Conservation (phyloP, 1,140 invertebrate genomes). For the Andricus grossulariae region DNA sequence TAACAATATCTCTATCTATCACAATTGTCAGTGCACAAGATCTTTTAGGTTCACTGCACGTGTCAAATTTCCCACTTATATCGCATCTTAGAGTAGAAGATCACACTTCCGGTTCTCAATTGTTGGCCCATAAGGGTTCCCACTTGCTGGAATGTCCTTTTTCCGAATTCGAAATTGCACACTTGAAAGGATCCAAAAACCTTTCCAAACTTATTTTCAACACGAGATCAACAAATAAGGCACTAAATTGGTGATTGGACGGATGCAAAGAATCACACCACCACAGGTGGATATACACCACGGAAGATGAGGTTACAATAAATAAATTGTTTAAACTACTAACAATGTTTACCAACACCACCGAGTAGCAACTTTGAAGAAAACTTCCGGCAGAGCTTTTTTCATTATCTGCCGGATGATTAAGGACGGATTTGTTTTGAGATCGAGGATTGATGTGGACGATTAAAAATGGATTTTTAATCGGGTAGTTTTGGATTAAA, state of each 20-base stretch:
- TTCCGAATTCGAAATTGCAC: neutral
- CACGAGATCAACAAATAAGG: neutral
- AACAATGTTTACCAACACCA: neutral
- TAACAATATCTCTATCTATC: neutral
- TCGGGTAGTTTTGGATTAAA: slow-evolving; percentile 40
- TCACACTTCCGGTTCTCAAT: neutral
- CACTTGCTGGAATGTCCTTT: neutral
- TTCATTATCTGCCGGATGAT: too few species aligned
- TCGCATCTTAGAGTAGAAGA: slow-evolving; percentile 47
- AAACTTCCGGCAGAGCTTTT: neutral
- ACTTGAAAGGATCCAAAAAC: neutral
- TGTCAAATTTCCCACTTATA: slow-evolving; percentile 56
- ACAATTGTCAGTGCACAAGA: slow-evolving; percentile 11
- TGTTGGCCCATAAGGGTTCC: neutral
- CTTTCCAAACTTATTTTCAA: neutral
- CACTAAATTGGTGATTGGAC: neutral
- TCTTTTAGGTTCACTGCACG: neutral
- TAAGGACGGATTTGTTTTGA: slow-evolving; percentile 3
- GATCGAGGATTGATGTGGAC: neutral
- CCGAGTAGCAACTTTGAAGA: neutral
- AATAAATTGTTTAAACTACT: neutral
- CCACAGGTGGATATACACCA: neutral
- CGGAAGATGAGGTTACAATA: neutral
- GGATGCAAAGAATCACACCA: neutral
- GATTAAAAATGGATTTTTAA: neutral